Evolutionary conservation across 2,797 vertebrate species (phyloP).

Genomic region (Cyclura pinguis): DNA sequence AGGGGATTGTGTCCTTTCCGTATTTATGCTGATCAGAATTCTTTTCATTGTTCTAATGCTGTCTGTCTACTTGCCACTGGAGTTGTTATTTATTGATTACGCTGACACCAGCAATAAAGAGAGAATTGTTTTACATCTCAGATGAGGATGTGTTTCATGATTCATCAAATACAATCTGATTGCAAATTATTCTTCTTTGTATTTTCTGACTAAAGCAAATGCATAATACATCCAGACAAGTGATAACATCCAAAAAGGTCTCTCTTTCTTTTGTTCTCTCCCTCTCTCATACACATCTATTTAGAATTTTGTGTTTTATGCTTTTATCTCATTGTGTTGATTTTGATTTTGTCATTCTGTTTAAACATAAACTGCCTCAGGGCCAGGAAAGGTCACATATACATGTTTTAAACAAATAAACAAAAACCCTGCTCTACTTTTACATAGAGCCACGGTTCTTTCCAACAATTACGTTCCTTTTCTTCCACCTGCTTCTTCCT

Average conservation of each 20-base stretch:
- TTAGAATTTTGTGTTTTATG: background rate
- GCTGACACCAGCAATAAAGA: conserved; percentile 39
- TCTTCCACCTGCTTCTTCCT: too few relatives aligned
- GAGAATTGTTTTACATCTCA: conserved; percentile 24
- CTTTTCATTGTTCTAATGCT: background rate
- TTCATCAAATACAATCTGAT: background rate
- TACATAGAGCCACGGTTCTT: background rate
- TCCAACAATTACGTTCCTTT: background rate
- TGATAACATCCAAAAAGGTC: background rate
- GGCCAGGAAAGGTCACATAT: background rate
- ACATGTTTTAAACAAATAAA: background rate
- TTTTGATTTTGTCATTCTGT: background rate
- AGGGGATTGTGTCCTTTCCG: conserved; percentile 15
- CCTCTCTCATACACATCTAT: background rate
- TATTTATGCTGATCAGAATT: conserved; percentile 50
- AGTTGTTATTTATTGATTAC: conserved; percentile 54
- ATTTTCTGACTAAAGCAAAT: conserved; percentile 18
- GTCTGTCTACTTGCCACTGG: background rate
- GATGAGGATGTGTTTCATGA: conserved; percentile 37
- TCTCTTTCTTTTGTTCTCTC: rapidly evolving
- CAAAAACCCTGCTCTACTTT: background rate
- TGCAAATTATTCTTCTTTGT: background rate
- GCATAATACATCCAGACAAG: conserved; percentile 3
- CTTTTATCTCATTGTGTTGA: background rate
- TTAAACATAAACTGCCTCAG: background rate